Conservation (phyloP, 2,113 vertebrate species). For the Macrotis lagotis region DNA sequence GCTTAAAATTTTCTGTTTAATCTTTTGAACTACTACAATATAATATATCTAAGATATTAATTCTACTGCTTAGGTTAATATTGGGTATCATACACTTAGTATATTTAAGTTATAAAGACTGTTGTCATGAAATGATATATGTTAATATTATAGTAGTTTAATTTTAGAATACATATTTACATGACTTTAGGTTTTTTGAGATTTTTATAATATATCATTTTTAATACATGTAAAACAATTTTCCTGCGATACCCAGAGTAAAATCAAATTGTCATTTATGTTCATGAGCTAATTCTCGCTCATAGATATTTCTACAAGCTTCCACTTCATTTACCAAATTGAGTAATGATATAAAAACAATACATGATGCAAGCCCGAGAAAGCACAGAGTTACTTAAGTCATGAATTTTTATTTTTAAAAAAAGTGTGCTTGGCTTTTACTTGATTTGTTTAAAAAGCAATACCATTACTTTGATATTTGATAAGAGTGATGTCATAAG, state of each 20-base stretch:
- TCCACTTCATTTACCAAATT: conserved; percentile 4
- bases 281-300: conserved; percentile 2
- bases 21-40: background rate
- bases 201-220: conserved; percentile 25
- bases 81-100: background rate
- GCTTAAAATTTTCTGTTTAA: background rate
- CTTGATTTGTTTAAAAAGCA: background rate
- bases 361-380: background rate
- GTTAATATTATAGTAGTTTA: background rate
- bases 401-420: background rate
- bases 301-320: conserved; percentile 1
- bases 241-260: conserved; percentile 15
- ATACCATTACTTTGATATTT: background rate
- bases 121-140: background rate
- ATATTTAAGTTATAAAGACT: conserved; percentile 29
- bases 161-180: conserved; percentile 42
- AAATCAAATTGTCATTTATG: conserved; percentile 23
- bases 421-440: background rate
- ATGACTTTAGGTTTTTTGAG: background rate
- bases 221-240: background rate
- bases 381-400: background rate
- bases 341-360: background rate
- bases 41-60: background rate
- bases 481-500: background rate
- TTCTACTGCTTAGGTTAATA: conserved; percentile 32